Evolutionary conservation across 2,797 vertebrate genomes (phyloP).

Genomic region (Lagodon rhomboides): DNA sequence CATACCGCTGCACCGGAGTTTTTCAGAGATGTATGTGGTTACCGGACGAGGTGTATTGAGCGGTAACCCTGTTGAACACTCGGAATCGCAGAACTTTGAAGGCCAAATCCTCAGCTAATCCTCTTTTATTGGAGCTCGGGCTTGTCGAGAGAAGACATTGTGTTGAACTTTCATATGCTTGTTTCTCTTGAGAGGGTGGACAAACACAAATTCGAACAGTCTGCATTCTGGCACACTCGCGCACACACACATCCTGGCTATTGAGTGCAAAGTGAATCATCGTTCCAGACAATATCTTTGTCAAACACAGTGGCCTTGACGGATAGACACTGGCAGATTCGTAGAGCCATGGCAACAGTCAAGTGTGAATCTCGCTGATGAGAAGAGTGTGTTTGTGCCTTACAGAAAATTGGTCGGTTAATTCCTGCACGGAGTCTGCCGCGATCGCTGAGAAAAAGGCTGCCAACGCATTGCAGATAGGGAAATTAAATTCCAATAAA

Average conservation of each 20-base stretch:
- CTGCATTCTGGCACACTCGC: slow-evolving; percentile 22
- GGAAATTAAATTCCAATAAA: slow-evolving; percentile 41
- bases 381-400: slow-evolving; percentile 71
- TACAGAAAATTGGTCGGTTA: slow-evolving; percentile 68
- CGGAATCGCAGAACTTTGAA: slow-evolving; percentile 22
- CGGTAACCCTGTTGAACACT: slow-evolving; percentile 6
- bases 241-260: slow-evolving; percentile 44
- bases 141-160: slow-evolving; percentile 52
- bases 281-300: slow-evolving; percentile 81
- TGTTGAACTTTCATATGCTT: slow-evolving; percentile 77
- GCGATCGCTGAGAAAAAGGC: slow-evolving; percentile 44
- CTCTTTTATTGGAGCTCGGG: slow-evolving; percentile 73
- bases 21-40: background rate
- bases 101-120: slow-evolving; percentile 61
- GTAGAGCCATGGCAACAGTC: slow-evolving; percentile 85
- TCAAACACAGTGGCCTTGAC: slow-evolving; percentile 84
- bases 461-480: slow-evolving; percentile 41
- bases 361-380: slow-evolving; percentile 75
- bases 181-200: slow-evolving; percentile 63
- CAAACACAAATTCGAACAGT: slow-evolving; percentile 64
- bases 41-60: background rate
- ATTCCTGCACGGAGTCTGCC: slow-evolving; percentile 51
- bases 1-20: background rate
- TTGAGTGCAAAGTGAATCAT: slow-evolving; percentile 80
- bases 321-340: slow-evolving; percentile 76